These are phyloP conservation scores for Diadegma fenestrale DNA, from an alignment of 2,888 invertebrate species.

Conservation along the genomic window DNA sequence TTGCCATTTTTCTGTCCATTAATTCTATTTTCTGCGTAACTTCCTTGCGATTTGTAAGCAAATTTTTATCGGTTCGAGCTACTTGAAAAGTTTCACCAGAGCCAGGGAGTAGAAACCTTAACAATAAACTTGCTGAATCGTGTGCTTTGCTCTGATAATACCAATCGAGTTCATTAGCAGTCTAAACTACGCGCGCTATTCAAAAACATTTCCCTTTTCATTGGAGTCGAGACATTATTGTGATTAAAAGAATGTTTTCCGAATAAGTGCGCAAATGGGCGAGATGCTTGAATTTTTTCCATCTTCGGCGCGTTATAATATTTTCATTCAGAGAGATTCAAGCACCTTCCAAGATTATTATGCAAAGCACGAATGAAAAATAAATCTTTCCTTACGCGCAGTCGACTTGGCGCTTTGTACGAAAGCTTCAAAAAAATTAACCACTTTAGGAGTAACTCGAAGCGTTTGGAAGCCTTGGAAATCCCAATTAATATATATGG, in stretches of 20 bases:
- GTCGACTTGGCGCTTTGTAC: neutral
- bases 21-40: no score
- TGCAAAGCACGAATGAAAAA: constrained; percentile 19
- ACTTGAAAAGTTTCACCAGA: neutral
- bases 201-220: neutral
- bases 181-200: neutral
- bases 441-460: neutral
- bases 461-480: neutral
- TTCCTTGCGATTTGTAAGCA: neutral
- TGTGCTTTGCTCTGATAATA: neutral
- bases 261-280: neutral
- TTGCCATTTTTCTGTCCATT: no score
- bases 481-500: neutral
- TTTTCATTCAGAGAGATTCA: neutral
- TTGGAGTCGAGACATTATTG: neutral
- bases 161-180: neutral
- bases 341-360: neutral
- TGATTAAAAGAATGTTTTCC: neutral
- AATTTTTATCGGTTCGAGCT: neutral
- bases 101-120: neutral
- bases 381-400: neutral
- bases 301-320: neutral
- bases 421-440: neutral
- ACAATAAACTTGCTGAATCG: neutral
- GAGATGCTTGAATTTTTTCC: neutral